Percentiles rank a stretch among this genome's conserved stretches.
Conservation (phyloP, 2,797 vertebrate genomes). For the Erethizon dorsatum region DNA sequence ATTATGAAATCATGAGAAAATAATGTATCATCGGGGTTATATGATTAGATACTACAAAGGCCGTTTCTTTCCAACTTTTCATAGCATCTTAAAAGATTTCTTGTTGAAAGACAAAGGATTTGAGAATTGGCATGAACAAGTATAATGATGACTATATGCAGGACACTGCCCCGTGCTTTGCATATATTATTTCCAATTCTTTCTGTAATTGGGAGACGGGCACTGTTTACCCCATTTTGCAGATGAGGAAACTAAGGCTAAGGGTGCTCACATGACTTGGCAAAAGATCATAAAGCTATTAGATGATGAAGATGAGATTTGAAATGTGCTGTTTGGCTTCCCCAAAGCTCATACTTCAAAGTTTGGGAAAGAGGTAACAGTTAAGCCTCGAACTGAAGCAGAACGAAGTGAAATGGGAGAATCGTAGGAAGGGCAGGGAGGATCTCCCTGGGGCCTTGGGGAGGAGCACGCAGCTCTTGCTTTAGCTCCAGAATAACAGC, state of each 20-base stretch:
- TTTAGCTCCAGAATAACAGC: neutral
- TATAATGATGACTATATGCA: neutral
- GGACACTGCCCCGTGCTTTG: neutral
- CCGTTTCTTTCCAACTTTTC: neutral
- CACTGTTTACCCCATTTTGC: neutral
- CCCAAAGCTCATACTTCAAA: neutral
- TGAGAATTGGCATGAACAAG: neutral
- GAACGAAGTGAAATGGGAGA: neutral
- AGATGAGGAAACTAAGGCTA: neutral
- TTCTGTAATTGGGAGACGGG: neutral
- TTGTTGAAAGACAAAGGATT: constrained; percentile 4
- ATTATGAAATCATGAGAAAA: constrained; percentile 29
- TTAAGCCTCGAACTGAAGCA: neutral
- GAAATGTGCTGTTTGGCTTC: neutral
- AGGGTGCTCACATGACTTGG: neutral
- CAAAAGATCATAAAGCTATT: neutral
- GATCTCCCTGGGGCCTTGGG: neutral
- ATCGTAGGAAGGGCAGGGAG: neutral
- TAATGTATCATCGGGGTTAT: neutral
- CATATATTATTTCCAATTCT: neutral
- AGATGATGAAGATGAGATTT: neutral
- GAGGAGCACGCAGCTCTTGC: neutral
- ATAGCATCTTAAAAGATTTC: neutral
- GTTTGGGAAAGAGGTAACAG: neutral
- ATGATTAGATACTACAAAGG: neutral